These are phyloP conservation scores for Drosophila arizonae DNA, from an alignment of 1,140 invertebrate genomes.

Conservation along the genomic window DNA sequence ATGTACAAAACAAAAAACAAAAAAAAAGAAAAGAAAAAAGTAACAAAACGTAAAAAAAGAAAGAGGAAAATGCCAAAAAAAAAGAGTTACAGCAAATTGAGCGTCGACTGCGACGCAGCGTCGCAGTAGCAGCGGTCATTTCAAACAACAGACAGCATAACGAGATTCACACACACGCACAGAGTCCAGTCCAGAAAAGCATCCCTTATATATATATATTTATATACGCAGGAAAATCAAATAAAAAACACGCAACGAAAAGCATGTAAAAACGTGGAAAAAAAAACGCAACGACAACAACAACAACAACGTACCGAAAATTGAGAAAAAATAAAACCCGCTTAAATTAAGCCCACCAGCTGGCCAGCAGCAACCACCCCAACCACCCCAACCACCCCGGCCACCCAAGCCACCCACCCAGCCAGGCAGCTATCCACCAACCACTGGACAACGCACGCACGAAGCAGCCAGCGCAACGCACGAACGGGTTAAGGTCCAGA, in stretches of 20 bases:
- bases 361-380: conserved; percentile 45
- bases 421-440: conserved; percentile 32
- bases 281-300: conserved; percentile 26
- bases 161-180: conserved; percentile 66
- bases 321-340: conserved; percentile 80
- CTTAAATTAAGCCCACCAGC: conserved; percentile 79
- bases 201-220: conserved; percentile 38
- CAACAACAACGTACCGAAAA: conserved; percentile 34
- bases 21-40: conserved; percentile 1
- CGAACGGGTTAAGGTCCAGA: conserved; percentile 66
- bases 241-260: conserved; percentile 68
- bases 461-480: conserved; percentile 61
- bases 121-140: conserved; percentile 64
- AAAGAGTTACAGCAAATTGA: conserved; percentile 62
- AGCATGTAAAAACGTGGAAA: conserved; percentile 55
- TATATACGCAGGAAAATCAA: conserved; percentile 67
- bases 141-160: conserved; percentile 78
- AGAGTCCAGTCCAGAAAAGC: conserved; percentile 41
- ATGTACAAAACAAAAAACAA: conserved; percentile 30
- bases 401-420: conserved; percentile 19
- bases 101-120: conserved; percentile 46
- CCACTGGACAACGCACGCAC: conserved; percentile 48
- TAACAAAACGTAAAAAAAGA: conserved; percentile 16
- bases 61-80: conserved; percentile 29
- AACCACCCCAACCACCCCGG: conserved; percentile 8